Conservation (phyloP, 2,888 invertebrate species). For the Cephus pygmeus region DNA sequence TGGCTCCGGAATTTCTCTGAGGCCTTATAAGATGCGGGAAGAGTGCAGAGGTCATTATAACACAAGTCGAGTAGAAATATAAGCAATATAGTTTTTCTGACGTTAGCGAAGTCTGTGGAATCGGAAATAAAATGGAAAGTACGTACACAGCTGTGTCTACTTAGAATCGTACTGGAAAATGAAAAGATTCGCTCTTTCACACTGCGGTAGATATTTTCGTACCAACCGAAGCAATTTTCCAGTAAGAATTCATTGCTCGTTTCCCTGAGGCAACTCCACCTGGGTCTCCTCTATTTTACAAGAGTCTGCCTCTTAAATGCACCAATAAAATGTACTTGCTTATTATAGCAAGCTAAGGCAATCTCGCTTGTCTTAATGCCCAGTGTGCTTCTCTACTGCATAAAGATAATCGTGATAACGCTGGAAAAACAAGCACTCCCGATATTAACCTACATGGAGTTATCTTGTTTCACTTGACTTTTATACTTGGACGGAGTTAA, state of each 20-base stretch:
- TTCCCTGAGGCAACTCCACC: conserved; percentile 39
- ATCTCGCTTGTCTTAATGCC: conserved; percentile 12
- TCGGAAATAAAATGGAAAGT: neutral
- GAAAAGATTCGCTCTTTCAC: neutral
- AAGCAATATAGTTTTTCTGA: neutral
- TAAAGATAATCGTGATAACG: neutral
- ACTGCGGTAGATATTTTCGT: conserved; percentile 27
- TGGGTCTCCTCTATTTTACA: conserved; percentile 40
- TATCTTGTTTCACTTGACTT: neutral
- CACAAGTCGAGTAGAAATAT: neutral
- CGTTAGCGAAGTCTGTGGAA: neutral
- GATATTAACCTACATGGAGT: neutral
- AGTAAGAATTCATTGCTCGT: conserved; percentile 44
- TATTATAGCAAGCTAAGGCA: conserved; percentile 22
- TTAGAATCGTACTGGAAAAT: neutral
- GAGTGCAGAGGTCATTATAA: neutral
- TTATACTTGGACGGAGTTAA: neutral
- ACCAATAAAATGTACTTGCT: conserved; percentile 35
- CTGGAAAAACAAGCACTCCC: neutral
- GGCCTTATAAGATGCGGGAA: neutral
- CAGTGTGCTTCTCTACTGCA: neutral
- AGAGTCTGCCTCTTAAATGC: conserved; percentile 32
- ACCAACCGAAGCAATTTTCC: conserved; percentile 37
- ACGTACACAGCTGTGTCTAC: neutral
- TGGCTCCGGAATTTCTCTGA: neutral